Conservation (phyloP, 2,797 vertebrate genomes). For the Merluccius polli region DNA sequence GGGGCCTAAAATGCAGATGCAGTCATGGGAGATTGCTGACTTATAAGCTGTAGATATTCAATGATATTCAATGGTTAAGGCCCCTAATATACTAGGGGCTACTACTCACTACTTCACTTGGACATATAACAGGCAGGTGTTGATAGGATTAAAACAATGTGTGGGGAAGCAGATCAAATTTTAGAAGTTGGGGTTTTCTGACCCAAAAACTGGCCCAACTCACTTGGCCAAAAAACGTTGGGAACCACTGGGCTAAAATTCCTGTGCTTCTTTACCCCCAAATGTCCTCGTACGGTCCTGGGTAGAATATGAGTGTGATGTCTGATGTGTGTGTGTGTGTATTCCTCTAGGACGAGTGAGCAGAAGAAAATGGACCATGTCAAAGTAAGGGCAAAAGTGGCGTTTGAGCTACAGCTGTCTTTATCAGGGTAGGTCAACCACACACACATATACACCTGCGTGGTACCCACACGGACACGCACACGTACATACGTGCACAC, state of each 20-base stretch:
- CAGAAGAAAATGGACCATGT: constrained; percentile 72
- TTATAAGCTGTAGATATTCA: neutral
- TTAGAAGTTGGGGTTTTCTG: neutral
- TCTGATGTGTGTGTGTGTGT: neutral
- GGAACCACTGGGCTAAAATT: too few relatives aligned
- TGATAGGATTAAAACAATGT: too few relatives aligned
- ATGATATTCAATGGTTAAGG: neutral
- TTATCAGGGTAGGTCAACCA: constrained; percentile 81
- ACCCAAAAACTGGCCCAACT: neutral
- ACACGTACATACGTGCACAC: neutral
- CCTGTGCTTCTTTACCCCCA: neutral
- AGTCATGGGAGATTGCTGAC: neutral
- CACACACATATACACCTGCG: constrained; percentile 4
- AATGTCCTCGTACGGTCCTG: neutral
- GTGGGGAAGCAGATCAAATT: neutral
- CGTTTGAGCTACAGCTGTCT: constrained; percentile 83
- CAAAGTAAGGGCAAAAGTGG: constrained; percentile 84
- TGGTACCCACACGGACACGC: neutral
- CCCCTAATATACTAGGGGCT: too few relatives aligned
- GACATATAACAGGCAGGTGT: too few relatives aligned
- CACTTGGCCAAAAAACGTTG: neutral
- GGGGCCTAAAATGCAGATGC: neutral
- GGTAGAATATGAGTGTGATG: neutral
- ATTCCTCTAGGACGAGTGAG: constrained; percentile 81
- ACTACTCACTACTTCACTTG: too few relatives aligned